phyloP scores from a whole-genome alignment of 2,113 vertebrate species.

The Ploceus nigricollis region DNA sequence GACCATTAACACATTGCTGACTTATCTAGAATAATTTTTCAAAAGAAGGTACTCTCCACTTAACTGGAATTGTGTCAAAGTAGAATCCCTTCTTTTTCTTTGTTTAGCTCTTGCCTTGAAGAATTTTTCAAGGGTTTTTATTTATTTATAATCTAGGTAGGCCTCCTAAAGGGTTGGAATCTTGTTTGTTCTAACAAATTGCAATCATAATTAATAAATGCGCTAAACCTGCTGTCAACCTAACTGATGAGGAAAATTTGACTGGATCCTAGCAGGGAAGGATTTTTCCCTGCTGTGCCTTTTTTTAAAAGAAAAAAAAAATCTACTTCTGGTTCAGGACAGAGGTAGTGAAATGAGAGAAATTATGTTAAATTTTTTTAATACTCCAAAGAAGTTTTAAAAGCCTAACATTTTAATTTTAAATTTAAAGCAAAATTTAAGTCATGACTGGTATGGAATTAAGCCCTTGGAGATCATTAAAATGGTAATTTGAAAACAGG shows the following conservation, averaged over 20 bases:
- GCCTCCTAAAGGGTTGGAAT: background rate
- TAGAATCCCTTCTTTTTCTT: background rate
- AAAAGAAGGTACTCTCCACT: background rate
- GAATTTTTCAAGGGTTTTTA: background rate
- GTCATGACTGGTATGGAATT: background rate
- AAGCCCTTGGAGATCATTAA: background rate
- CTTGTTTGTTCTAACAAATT: background rate
- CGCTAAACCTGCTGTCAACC: background rate
- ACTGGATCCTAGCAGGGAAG: background rate
- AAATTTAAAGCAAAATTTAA: background rate
- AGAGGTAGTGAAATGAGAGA: background rate
- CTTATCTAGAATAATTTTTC: background rate
- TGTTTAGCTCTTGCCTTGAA: background rate
- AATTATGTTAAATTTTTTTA: background rate
- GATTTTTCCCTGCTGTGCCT: background rate
- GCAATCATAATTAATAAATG: conserved; percentile 11
- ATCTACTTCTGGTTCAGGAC: background rate
- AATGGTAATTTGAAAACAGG: background rate
- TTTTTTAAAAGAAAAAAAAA: background rate
- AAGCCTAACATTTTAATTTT: background rate
- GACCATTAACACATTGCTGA: background rate
- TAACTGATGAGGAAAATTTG: conserved; percentile 11
- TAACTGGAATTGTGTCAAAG: background rate
- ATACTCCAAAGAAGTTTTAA: background rate
- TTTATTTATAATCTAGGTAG: background rate